A percentile compares a stretch with the other conserved stretches of the same genome.
Conservation (phyloP, 2,797 vertebrate genomes). For the Lepidocolaptes lacrymiger region DNA sequence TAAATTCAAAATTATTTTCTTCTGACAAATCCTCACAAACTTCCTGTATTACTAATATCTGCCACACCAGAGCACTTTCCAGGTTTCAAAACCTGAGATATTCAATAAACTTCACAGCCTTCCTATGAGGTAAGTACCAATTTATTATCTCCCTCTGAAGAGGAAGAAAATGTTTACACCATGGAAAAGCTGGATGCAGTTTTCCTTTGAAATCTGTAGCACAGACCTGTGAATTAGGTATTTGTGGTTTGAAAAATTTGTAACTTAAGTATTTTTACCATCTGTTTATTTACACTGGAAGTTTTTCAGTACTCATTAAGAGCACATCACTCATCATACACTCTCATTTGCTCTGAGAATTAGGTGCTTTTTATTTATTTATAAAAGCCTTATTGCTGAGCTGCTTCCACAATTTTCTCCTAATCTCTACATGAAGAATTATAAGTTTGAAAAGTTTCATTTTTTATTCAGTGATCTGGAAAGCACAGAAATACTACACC, state of each 20-base stretch:
- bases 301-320: constrained; percentile 3
- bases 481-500: neutral
- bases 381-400: neutral
- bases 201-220: neutral
- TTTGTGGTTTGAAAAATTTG: constrained; percentile 10
- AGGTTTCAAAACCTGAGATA: neutral
- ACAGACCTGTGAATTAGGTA: neutral
- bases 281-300: constrained; percentile 48
- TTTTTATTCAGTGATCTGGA: neutral
- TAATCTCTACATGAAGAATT: neutral
- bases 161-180: neutral
- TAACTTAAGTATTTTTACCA: constrained; percentile 26
- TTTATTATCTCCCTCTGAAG: neutral
- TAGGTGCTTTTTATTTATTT: constrained; percentile 20
- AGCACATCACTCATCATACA: neutral
- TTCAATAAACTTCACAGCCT: neutral
- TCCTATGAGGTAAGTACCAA: neutral
- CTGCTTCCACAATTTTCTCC: neutral
- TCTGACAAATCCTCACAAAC: neutral
- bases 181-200: neutral
- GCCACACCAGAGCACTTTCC: neutral
- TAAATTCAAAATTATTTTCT: neutral
- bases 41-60: neutral
- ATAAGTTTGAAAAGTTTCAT: neutral
- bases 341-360: constrained; percentile 12